Percentiles rank a stretch among this genome's conserved stretches.
Conservation (phyloP, 2,113 vertebrate genomes). For the Tupaia tana region DNA sequence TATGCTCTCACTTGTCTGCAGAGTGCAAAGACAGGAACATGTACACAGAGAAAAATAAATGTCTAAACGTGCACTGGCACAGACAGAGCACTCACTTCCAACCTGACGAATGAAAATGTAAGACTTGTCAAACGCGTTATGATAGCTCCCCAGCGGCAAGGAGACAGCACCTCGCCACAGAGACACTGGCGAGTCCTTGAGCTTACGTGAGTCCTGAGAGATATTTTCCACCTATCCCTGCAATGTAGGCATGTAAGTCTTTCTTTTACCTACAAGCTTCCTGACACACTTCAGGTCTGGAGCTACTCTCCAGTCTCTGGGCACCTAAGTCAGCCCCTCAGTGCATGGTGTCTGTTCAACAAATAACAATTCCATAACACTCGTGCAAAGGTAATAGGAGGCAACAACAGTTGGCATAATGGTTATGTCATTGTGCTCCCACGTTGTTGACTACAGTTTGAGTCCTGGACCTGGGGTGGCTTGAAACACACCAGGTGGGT, state of each 20-base stretch:
- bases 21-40: neutral
- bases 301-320: neutral
- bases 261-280: neutral
- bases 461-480: too few species aligned
- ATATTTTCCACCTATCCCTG: fast-evolving
- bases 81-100: neutral
- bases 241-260: fast-evolving
- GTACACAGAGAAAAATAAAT: neutral
- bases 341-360: neutral
- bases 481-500: too few species aligned
- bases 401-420: too few species aligned
- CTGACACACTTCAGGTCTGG: neutral
- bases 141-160: neutral
- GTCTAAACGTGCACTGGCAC: neutral
- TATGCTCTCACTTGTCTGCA: conserved; percentile 37
- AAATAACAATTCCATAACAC: neutral
- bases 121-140: neutral
- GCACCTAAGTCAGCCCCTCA: neutral
- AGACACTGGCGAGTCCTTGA: neutral
- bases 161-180: neutral
- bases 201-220: fast-evolving
- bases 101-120: neutral
- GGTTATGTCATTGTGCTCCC: too few species aligned
- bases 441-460: too few species aligned
- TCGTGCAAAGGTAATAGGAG: neutral